Evolutionary conservation across 2,113 vertebrate genomes (phyloP).

Genomic region (Cryptotis parvus): DNA sequence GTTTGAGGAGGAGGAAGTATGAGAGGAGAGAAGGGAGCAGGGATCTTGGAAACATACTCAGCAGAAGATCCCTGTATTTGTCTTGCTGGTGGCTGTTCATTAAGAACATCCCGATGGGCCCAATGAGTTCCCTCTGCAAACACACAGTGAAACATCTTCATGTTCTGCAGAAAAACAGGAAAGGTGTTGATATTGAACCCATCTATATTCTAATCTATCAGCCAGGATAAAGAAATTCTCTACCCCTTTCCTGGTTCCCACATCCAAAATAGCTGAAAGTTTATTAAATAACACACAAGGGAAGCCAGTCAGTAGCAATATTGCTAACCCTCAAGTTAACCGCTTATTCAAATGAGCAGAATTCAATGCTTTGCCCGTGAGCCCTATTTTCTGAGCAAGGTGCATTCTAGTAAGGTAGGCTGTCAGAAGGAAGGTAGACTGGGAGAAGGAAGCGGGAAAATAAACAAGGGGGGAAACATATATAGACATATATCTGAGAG

Average conservation of each 20-base stretch:
- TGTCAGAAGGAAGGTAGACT: too few species aligned
- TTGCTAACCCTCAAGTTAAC: background rate
- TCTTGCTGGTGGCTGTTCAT: background rate
- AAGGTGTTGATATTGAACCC: background rate
- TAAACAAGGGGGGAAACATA: too few species aligned
- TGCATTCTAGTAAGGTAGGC: background rate
- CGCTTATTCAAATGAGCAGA: background rate
- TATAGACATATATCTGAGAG: background rate
- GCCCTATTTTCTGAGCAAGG: constrained; percentile 13
- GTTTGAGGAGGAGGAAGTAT: too few species aligned
- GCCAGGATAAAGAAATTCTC: constrained; percentile 1
- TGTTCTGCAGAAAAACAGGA: background rate
- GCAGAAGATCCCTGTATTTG: background rate
- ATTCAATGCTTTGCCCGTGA: background rate
- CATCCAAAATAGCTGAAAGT: background rate
- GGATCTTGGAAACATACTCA: background rate
- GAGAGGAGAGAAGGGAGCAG: background rate
- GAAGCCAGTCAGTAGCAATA: constrained; percentile 45
- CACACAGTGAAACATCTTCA: background rate
- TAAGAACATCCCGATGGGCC: background rate
- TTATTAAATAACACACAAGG: constrained; percentile 15
- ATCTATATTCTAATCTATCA: background rate
- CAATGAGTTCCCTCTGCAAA: background rate
- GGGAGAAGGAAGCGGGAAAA: background rate
- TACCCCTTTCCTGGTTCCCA: constrained; percentile 26